phyloP scores from a whole-genome alignment of 2,888 invertebrate genomes.

The Xylota segnis region DNA sequence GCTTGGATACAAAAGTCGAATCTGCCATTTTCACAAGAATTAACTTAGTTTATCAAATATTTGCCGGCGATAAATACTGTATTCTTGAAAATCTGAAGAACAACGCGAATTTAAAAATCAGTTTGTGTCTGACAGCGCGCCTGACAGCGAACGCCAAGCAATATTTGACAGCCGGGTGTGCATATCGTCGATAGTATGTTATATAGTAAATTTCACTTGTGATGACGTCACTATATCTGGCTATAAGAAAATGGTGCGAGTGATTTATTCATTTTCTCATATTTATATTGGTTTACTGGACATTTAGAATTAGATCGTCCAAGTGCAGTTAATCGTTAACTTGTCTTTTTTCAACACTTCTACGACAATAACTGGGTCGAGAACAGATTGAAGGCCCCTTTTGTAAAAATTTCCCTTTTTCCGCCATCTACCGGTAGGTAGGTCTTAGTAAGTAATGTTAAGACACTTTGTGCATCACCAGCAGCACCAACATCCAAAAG shows the following conservation, averaged over 20 bases:
- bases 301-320: no score
- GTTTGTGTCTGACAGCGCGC: background rate
- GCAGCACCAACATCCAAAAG: slow-evolving; percentile 3
- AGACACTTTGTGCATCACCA: background rate
- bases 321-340: no score
- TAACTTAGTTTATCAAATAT: background rate
- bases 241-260: no score
- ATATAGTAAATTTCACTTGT: no score
- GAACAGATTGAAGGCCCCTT: background rate
- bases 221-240: no score
- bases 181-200: background rate
- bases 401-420: background rate
- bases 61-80: background rate
- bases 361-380: no score
- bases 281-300: no score
- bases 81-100: background rate
- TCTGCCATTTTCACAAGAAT: slow-evolving; percentile 42
- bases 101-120: background rate
- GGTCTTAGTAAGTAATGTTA: background rate
- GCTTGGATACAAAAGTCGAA: slow-evolving; percentile 53
- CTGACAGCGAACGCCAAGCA: background rate
- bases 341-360: no score
- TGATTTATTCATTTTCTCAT: no score
- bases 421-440: background rate
- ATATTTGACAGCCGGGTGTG: background rate